Evolutionary conservation across 2,113 vertebrate species (phyloP), one percentile per base, ranked within the genome.

Genomic region (Telmatochromis brachygnathus): DNA sequence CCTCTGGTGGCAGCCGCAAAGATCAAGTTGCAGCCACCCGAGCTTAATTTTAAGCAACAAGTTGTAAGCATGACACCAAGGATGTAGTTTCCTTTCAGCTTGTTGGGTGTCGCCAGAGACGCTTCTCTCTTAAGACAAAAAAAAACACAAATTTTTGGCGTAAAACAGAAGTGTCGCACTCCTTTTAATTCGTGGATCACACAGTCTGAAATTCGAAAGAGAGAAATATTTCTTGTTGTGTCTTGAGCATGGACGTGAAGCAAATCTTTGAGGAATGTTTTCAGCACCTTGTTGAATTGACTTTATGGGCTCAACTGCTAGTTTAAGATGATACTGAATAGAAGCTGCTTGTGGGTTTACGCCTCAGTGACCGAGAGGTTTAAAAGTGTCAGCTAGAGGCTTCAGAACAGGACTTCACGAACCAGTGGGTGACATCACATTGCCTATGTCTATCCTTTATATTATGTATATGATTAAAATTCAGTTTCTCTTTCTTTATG

Each of bases 71-170:
- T n/a, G 79, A 14, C 54, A 54, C 19, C 35, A 19, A 37, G 9
- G 30, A 7, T 81, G 92, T 49, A 81, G 81, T 87, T 84, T 81
- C 23, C 49, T 54, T 58, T 4, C 13, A 62, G 53, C 12, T 1
- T 85, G 83, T 23, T 81, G n/a, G 90, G 83, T 77, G 89, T 90
- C 89, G 86, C 90, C 84, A 91, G 55, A 88, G 55, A 75, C 33
- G 30, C 11, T 2, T 19, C 6, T 81, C 7, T 55, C 7, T 42
- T 49, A 3, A 11, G 73, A 70, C 2, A 28, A 28, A 26, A 42
- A 5, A n/a, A n/a, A n/a, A n/a, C n/a, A n/a, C n/a, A n/a, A n/a
- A n/a, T 54, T 7, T 83, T 60, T 15, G 12, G 4, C 2, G 30
- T 3, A 7, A 60, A 84, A 47, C 6, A 30, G 2, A 1, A 21